Conservation (phyloP, 2,113 vertebrate species). For the Acrocephalus kingi region DNA sequence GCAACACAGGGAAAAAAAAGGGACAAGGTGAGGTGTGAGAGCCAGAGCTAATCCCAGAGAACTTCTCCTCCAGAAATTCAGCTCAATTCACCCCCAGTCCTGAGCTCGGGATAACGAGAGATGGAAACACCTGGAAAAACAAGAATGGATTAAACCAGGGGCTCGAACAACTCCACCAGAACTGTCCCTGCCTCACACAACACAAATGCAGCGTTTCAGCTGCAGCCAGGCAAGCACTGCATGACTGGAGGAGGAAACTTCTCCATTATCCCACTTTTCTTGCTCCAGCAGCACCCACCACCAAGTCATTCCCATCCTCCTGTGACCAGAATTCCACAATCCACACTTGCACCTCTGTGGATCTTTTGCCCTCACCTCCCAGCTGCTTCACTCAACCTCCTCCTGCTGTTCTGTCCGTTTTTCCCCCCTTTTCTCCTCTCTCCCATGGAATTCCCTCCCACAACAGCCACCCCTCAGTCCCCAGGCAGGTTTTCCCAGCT, state of each 20-base stretch:
- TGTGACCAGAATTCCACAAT: accelerated
- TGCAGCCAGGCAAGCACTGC: background rate
- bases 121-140: background rate
- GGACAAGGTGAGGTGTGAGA: background rate
- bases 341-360: background rate
- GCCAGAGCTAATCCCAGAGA: background rate
- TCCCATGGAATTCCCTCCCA: background rate
- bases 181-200: background rate
- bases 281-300: background rate
- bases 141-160: background rate
- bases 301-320: background rate
- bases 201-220: background rate
- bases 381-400: background rate
- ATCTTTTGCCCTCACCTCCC: background rate
- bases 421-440: background rate
- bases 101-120: background rate
- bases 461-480: background rate
- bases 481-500: background rate
- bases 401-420: accelerated
- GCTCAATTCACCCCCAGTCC: background rate
- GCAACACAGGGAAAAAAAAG: background rate
- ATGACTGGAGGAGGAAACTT: background rate
- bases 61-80: background rate
- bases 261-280: background rate
- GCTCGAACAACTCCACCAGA: background rate